Conservation (phyloP, 2,113 vertebrate species). For the Brachyhypopomus gauderio region DNA sequence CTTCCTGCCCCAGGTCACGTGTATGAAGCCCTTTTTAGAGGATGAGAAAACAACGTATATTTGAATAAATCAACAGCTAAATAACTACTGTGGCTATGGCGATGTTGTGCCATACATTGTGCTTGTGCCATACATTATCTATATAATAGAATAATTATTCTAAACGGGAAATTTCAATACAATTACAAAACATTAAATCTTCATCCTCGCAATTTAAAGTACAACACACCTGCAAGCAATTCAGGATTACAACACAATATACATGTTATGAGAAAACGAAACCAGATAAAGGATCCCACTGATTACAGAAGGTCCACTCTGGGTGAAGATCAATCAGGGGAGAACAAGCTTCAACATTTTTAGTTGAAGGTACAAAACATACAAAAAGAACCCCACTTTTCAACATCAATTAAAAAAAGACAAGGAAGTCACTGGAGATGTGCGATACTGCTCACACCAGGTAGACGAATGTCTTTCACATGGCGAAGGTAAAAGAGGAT, state of each 20-base stretch:
- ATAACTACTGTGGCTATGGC: not conserved
- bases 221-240: constrained; percentile 26
- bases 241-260: constrained; percentile 22
- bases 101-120: not conserved
- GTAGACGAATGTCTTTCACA: not conserved
- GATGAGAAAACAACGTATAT: not conserved
- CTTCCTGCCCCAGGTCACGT: not conserved
- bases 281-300: not conserved
- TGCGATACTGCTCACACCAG: constrained; percentile 8
- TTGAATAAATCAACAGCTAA: not conserved
- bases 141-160: not conserved
- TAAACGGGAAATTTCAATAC: not conserved
- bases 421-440: not conserved
- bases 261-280: constrained; percentile 4
- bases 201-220: constrained; percentile 19
- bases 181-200: constrained; percentile 18
- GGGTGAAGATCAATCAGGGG: not conserved
- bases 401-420: constrained; percentile 10
- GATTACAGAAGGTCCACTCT: constrained; percentile 14
- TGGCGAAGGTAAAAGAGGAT: not conserved
- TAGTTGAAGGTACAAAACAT: not conserved
- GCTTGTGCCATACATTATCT: not conserved
- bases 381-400: not conserved
- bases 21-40: constrained; percentile 1
- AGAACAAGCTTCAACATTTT: not conserved